Evolutionary conservation across 2,797 vertebrate species (phyloP).

Genomic region (Phalloptychus januarius): DNA sequence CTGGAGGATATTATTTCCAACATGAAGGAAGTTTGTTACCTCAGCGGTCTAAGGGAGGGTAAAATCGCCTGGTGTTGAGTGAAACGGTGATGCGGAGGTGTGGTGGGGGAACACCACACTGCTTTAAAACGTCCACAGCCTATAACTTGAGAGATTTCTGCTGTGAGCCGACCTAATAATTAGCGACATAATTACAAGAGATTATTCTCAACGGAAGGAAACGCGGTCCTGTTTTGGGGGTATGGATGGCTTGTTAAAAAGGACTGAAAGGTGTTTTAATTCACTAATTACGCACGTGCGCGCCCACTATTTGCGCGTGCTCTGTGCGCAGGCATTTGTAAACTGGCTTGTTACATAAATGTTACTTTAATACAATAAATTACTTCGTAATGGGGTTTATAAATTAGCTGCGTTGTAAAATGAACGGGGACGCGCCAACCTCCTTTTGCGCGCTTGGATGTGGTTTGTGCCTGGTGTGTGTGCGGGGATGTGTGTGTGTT

Average conservation of each 20-base stretch:
- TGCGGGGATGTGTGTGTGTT: slow-evolving; percentile 34
- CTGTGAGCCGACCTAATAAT: slow-evolving; percentile 50
- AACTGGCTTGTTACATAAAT: slow-evolving; percentile 12
- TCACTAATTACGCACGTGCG: not conserved
- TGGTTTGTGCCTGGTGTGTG: slow-evolving; percentile 52
- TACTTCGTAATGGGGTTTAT: slow-evolving; percentile 29
- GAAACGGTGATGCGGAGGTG: slow-evolving; percentile 9
- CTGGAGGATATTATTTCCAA: slow-evolving; percentile 47
- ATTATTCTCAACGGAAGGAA: slow-evolving; percentile 68
- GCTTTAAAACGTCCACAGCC: slow-evolving; percentile 32
- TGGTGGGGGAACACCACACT: slow-evolving; percentile 1
- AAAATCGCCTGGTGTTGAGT: slow-evolving; percentile 38
- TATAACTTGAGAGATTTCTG: slow-evolving; percentile 30
- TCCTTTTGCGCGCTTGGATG: slow-evolving; percentile 66
- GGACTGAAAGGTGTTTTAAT: slow-evolving; percentile 7
- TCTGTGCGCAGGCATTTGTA: not conserved
- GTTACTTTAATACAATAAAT: slow-evolving; percentile 34
- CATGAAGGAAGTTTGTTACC: slow-evolving; percentile 15
- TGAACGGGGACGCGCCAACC: slow-evolving; percentile 68
- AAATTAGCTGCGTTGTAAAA: slow-evolving; percentile 59
- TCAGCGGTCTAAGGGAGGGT: slow-evolving; percentile 3
- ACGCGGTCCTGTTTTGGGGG: slow-evolving; percentile 19
- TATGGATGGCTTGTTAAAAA: slow-evolving; percentile 16
- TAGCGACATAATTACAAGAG: slow-evolving; percentile 68
- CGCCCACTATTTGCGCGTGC: not conserved